These are phyloP conservation scores for Nyctibius bracteatus DNA, from an alignment of 2,113 vertebrate species.

Conservation along the genomic window DNA sequence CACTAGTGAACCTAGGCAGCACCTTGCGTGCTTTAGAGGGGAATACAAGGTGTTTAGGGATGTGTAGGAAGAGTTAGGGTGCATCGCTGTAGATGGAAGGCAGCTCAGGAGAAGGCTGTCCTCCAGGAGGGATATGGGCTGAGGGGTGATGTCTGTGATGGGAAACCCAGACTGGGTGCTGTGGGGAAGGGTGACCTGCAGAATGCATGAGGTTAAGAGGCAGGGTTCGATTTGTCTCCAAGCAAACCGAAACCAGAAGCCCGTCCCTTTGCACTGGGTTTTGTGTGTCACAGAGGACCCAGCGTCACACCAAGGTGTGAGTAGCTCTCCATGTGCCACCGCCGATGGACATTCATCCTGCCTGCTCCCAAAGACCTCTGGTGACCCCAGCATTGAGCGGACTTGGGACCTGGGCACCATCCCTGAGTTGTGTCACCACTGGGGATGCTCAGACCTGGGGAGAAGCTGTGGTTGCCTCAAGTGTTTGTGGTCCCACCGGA, in stretches of 20 bases:
- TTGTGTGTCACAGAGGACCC: neutral
- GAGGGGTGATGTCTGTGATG: neutral
- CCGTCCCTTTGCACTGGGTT: rapidly evolving
- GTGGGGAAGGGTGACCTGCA: rapidly evolving
- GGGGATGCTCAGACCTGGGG: neutral
- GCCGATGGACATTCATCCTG: rapidly evolving
- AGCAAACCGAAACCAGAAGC: neutral
- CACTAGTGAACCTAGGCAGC: rapidly evolving
- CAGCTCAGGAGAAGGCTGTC: neutral
- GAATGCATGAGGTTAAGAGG: neutral
- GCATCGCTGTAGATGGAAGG: neutral
- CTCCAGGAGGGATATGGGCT: neutral
- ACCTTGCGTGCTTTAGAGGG: neutral
- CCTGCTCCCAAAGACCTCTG: neutral
- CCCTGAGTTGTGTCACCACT: neutral
- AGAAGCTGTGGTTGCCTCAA: neutral
- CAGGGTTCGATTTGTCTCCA: neutral
- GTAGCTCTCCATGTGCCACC: neutral
- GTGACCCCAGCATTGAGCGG: neutral
- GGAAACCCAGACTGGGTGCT: neutral
- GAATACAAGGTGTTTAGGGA: rapidly evolving
- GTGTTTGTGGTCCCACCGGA: too few species aligned
- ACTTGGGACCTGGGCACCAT: rapidly evolving
- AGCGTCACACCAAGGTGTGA: too few species aligned
- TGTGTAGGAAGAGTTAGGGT: neutral